Evolutionary conservation across 2,797 vertebrate genomes (phyloP).

Genomic region (Tympanoctomys barrerae): DNA sequence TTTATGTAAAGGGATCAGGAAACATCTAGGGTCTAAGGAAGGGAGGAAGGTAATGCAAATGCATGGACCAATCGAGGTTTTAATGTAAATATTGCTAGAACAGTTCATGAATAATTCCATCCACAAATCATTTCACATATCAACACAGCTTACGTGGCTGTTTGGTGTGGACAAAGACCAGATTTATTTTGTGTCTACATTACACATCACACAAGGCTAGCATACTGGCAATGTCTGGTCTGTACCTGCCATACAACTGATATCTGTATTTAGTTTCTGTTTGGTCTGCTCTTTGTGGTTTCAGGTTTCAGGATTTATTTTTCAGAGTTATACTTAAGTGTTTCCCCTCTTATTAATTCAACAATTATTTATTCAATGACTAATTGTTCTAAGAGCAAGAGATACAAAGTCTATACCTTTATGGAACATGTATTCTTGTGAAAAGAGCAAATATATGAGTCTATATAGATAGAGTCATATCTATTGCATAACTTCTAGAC

Average conservation of each 20-base stretch:
- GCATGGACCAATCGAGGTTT: neutral
- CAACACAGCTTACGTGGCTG: neutral
- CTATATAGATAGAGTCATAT: neutral
- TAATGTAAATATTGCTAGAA: constrained; percentile 2
- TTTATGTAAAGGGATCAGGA: neutral
- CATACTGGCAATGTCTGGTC: neutral
- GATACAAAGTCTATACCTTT: neutral
- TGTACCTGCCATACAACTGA: neutral
- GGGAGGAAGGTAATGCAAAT: neutral
- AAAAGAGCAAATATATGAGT: neutral
- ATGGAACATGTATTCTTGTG: neutral
- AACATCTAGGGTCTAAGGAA: neutral
- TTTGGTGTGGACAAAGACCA: neutral
- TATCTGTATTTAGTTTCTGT: neutral
- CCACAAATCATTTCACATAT: constrained; percentile 26
- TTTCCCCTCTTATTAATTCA: neutral
- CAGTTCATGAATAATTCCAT: neutral
- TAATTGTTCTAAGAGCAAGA: neutral
- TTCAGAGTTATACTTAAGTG: neutral
- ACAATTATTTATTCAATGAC: neutral
- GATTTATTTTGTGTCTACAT: neutral
- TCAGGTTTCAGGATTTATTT: neutral
- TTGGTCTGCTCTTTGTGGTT: neutral
- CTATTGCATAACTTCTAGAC: neutral
- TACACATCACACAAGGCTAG: neutral